Evolutionary conservation across 2,797 vertebrate species (phyloP), one percentile per base, ranked within the genome.

Genomic region (Catharus ustulatus): DNA sequence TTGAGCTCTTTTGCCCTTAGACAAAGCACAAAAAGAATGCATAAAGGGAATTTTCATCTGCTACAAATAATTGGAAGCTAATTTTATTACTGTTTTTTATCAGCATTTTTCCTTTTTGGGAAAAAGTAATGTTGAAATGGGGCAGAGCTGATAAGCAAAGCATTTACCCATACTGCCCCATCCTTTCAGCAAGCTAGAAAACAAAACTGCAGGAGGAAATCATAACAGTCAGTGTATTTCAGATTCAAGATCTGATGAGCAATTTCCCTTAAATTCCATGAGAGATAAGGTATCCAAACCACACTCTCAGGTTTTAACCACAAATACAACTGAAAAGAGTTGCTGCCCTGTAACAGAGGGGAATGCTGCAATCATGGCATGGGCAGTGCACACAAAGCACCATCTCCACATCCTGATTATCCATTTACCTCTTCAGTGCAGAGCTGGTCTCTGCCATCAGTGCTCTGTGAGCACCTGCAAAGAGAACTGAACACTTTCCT

Each of bases 11-110:
- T 63, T 69, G 55, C 69, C 68, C 89, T 79, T 75, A 48, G 57
- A 84, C 29, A 74, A 94, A 82, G 64, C 30, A 34, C 34, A 79
- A 54, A 81, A 67, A 67, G 46, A 87, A 59, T 15, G 26, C 69
- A 92, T 63, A 63, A n/a, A 12, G 13, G 54, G 20, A 79, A 52
- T 32, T 93, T 85, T 85, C 36, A 87, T 88, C 74, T 84, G 80
- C 42, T 38, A 57, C 38, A 55, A 68, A 78, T 84, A 59, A 61
- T 52, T 81, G 42, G 9, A 73, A 49, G 32, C 22, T 79, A 38
- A 30, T 62, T 67, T 87, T 73, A 46, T 66, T 67, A 42, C 22
- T 71, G 22, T 8, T 62, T 82, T 84, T 92, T 82, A 78, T 52
- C 24, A 64, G 42, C 29, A 49, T 59, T 78, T 69, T 87, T 92